A percentile compares a stretch with the other conserved stretches of the same genome.
phyloP scores from a whole-genome alignment of 2,797 vertebrate genomes.

The Siniperca scherzeri region DNA sequence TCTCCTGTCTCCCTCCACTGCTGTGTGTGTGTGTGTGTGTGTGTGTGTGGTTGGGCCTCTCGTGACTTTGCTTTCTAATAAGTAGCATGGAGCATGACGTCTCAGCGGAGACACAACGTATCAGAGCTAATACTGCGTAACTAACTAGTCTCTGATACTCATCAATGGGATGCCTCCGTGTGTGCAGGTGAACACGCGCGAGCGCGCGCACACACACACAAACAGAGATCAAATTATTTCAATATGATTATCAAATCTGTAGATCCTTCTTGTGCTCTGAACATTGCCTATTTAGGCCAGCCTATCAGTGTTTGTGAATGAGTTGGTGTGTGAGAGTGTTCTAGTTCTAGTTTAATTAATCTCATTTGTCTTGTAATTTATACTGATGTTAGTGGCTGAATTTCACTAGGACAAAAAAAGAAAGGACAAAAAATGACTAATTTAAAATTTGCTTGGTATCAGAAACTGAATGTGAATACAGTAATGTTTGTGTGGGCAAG shows the following conservation, averaged over 20 bases:
- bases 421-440: not conserved
- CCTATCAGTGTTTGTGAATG: not conserved
- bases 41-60: slow-evolving; percentile 27
- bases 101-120: slow-evolving; percentile 58
- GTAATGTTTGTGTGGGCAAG: not conserved
- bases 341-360: slow-evolving; percentile 6
- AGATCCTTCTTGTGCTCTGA: slow-evolving; percentile 30
- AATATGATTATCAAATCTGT: slow-evolving; percentile 56
- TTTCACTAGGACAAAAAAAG: not conserved
- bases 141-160: slow-evolving; percentile 53
- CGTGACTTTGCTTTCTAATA: slow-evolving; percentile 70
- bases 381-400: not conserved
- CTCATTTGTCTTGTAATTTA: slow-evolving; percentile 27
- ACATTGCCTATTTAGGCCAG: slow-evolving; percentile 14
- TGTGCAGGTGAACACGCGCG: slow-evolving; percentile 35
- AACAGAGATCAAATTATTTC: slow-evolving; percentile 51
- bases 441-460: not conserved
- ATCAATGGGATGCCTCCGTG: slow-evolving; percentile 41
- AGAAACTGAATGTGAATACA: not conserved
- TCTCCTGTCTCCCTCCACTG: slow-evolving; percentile 31
- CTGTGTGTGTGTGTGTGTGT: slow-evolving; percentile 31
- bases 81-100: slow-evolving; percentile 51
- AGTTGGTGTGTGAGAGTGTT: not conserved
- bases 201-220: slow-evolving; percentile 16
- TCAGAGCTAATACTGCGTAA: slow-evolving; percentile 58